Evolutionary conservation across 2,888 invertebrate species (phyloP), one percentile per base, ranked within the genome.

Genomic region (Octodonta nipae): DNA sequence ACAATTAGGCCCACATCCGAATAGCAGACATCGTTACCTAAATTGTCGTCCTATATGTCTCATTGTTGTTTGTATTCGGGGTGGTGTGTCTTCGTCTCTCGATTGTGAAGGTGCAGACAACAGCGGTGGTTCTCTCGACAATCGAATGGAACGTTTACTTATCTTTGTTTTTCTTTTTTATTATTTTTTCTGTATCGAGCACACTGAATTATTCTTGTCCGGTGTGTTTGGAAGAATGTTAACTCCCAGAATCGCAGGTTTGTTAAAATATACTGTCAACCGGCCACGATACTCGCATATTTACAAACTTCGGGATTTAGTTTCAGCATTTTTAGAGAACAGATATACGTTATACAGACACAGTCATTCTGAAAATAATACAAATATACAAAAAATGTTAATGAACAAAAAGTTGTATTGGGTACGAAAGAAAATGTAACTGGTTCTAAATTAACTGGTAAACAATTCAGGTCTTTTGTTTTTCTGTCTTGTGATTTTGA

Each of bases 181-280:
- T 8, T 17, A 17, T n/a, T n/a, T n/a, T n/a, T n/a, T 25, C 25
- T 13, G 13, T 25, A 13, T 13, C 4, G 54, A 49, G 47, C 35
- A 31, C 37, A 22, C 52, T 59, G 58, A 60, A 59, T 60, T 59
- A 61, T 61, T 58, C 56, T 57, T 58, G 56, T 58, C 56, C 50
- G 47, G 49, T 54, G 51, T 56, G 58, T 57, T 56, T 53, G 52
- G 48, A 44, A 48, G 54, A 57, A 57, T 58, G 58, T 59, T 54
- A 56, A 57, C 56, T 51, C 52, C 46, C 49, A 51, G 51, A 50
- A 50, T 51, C 50, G 50, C 45, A 49, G 45, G 49, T 50, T 55
- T 55, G 54, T 57, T 58, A 58, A 60, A 56, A 58, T 58, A 57
- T 54, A 48, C 52, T 58, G 60, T 58, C 60, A 56, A 39, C 47